Evolutionary conservation across 2,113 vertebrate genomes (phyloP).

Genomic region (Passer domesticus): DNA sequence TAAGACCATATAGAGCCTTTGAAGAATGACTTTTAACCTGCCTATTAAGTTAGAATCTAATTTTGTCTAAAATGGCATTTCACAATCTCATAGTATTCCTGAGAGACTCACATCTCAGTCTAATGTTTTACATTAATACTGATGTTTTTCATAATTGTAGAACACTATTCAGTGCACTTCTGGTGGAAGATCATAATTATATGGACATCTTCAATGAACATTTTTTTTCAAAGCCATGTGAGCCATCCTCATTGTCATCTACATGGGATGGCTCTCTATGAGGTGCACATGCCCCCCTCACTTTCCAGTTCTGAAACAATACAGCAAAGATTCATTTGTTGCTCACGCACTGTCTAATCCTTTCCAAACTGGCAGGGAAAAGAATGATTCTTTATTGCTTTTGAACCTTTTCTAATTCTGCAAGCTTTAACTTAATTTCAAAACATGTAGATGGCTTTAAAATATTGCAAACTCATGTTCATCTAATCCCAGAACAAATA

Average conservation of each 20-base stretch:
- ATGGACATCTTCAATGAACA: neutral
- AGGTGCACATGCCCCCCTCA: neutral
- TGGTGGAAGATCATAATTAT: neutral
- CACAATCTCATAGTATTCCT: neutral
- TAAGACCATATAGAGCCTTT: neutral
- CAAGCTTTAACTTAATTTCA: conserved; percentile 5
- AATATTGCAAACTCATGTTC: conserved; percentile 41
- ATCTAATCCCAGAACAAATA: conserved; percentile 46
- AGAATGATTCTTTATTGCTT: neutral
- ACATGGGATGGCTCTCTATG: neutral
- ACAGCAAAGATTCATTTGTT: neutral
- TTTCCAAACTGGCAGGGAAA: neutral
- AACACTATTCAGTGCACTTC: neutral
- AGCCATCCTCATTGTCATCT: neutral
- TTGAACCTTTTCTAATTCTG: neutral
- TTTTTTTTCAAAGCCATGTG: neutral
- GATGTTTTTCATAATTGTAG: neutral
- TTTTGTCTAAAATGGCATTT: conserved; percentile 19
- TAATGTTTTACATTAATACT: neutral
- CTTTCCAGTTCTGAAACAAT: neutral
- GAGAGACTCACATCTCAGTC: neutral
- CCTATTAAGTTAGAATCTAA: neutral
- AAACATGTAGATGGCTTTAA: conserved; percentile 1
- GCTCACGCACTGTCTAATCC: neutral
- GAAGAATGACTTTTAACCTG: neutral